Evolutionary conservation across 2,888 invertebrate species (phyloP), one percentile per base, ranked within the genome.

Genomic region (Xanthorhoe designata): DNA sequence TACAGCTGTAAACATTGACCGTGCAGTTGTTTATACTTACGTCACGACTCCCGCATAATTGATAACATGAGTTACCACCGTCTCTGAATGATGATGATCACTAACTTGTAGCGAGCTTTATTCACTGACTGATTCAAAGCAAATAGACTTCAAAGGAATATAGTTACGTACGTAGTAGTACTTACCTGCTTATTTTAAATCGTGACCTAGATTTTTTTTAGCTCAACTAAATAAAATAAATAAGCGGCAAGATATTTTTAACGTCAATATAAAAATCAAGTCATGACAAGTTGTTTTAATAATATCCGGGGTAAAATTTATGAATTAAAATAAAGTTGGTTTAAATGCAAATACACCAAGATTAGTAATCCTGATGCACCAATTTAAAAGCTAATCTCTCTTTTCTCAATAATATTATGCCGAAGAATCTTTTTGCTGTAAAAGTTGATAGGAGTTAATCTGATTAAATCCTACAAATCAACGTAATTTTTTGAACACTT

Each of bases 1-100:
- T 67, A 71, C 68, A 67, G 71, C 71, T 71, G 70, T 67, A 70
- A 70, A 73, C 71, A 71, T 64, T 71, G 61, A 68, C 71, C 64
- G 64, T 61, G 47, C 68, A 71, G 71, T 65, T 69, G 69, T 66
- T 69, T 60, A 66, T 68, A n/a, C n/a, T n/a, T n/a, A 61, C 61
- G 66, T 61, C 70, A 66, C 38, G 68, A 70, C 59, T 64, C 61
- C 59, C 62, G 62, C 68, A 65, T 66, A 50, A 68, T 35, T 60
- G 47, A 61, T 68, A 62, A 54, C 54, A 42, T 24, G 42, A 59
- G n/a, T 50, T 35, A 49, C 54, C 38, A 49, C 54, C 38, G 13
- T 42, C 38, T 42, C 13, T 42, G 38, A 42, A 42, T 42, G 38
- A 13, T 42, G 38, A 42, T 42, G 13, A 42, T 13, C 13, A 42